Evolutionary conservation across 2,888 invertebrate species (phyloP), one percentile per base, ranked within the genome.

Genomic region (Drosophila aldrichi): DNA sequence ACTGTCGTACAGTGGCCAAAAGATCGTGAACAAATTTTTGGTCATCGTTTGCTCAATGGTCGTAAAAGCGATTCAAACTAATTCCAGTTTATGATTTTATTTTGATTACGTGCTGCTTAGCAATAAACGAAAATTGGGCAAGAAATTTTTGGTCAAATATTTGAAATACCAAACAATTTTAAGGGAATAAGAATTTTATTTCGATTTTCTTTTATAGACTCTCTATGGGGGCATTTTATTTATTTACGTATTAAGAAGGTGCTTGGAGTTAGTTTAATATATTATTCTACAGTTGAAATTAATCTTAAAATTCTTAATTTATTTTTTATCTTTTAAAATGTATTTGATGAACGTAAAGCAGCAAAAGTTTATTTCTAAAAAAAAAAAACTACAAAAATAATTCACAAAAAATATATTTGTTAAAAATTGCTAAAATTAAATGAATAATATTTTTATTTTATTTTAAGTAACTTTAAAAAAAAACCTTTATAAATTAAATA

Each of bases 41-140:
- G 56, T 20, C 70, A 20, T 36, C 41, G 52, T 38, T 64, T 59
- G 55, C 16, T 74, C 43, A 48, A 59, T 65, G 16, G 61, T 49
- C 56, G 5, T 48, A 51, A 44, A 63, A 32, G 62, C 36, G 14
- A 70, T 61, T 49, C 67, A 71, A 75, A 38, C 41, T 62, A 38
- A 65, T 70, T 60, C 49, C 70, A 79, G 59, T 60, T 79, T 74
- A 77, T 74, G 65, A 49, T 60, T 65, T 69, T 56, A 48, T 46
- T 49, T 51, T 41, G 41, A 52, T 48, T 34, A 44, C 29, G 40
- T 32, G 38, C 71, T 36, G 64, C 36, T 12, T 2, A 32, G 59
- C 59, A 25, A 56, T 74, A 64, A 74, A 68, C 25, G 18, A 46
- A n/a, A 16, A 20, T 32, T 16, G 43, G n/a, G 44, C 25, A 29